phyloP scores from a whole-genome alignment of 2,113 vertebrate species.

The Rhinogobius similis region DNA sequence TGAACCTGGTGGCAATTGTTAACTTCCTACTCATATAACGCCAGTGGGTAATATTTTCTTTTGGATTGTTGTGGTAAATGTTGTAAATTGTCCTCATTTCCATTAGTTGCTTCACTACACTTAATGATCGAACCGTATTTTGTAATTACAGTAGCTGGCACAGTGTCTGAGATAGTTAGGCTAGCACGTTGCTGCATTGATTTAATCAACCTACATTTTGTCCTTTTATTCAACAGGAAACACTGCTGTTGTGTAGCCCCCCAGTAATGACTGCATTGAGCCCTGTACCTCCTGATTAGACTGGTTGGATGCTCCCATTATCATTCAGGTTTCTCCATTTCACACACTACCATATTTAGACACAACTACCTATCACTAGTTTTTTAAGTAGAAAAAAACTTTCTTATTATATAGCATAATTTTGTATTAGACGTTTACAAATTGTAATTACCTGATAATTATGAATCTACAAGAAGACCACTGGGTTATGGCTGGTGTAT shows the following conservation, averaged over 20 bases:
- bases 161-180: constrained; percentile 45
- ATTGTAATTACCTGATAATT: background rate
- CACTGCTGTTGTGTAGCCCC: constrained; percentile 57
- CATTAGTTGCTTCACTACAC: background rate
- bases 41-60: constrained; percentile 32
- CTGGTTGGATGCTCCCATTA: constrained; percentile 80
- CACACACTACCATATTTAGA: constrained; percentile 39
- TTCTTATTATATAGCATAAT: background rate
- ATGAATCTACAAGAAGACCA: background rate
- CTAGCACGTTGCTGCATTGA: constrained; percentile 57
- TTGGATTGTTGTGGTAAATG: constrained; percentile 30
- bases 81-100: constrained; percentile 1
- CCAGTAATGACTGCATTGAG: constrained; percentile 79
- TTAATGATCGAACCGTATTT: constrained; percentile 4
- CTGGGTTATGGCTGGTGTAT: background rate
- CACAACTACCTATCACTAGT: background rate
- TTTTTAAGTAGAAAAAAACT: too few relatives aligned
- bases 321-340: constrained; percentile 72
- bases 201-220: constrained; percentile 62
- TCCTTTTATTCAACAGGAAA: constrained; percentile 57
- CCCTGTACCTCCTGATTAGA: constrained; percentile 77
- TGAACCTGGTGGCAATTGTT: constrained; percentile 30
- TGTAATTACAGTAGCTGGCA: constrained; percentile 21
- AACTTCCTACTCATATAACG: constrained; percentile 39
- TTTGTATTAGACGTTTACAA: background rate